Base-by-base conservation (phyloP, 2,113 vertebrate species). In the Scopus umbretta region DNA sequence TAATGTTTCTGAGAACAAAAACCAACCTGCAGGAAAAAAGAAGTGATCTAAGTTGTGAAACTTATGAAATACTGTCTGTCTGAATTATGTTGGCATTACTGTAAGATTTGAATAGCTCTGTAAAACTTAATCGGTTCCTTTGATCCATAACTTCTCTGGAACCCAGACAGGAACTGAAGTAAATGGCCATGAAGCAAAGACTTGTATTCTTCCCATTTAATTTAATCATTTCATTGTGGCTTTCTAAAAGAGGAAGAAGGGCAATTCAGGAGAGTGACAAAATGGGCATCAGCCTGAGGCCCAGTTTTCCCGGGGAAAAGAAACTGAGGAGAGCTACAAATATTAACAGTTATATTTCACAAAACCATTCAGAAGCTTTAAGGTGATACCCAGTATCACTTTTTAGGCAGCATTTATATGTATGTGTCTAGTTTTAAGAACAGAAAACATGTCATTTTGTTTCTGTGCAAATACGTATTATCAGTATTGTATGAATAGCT, bases 41-140 rank as follows among this genome's bases (percentile, higher is more conserved):
- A 68, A 86, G 56, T 27, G 9, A 72, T 78, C 52, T 32, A 65
- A 49, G 25, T 30, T 81, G 53, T 85, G 52, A 91, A 43, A 80
- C 25, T 68, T 68, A 65, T 0, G 2, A 91, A 88, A 82, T 65
- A 65, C 49, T 36, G 16, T 78, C 70, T 85, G 27, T 56, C 70
- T 76, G 62, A 95, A 89, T 80, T 72, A 68, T 36, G 58, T 62
- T 56, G 79, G 73, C 38, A 42, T 58, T 91, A 67, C n/a, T 90
- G 7, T 73, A 75, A 63, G 32, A 89, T 75, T 26, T 90, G 17
- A 97, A 82, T 58, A 89, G 56, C 74, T 94, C 80, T 87, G 45
- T 67, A 85, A 87, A 91, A 91, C 70, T 91, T 80, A 92, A 61
- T 75, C 61, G 29, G 38, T 75, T 94, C 81, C 50, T 96, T 90